A percentile compares a stretch with the other conserved stretches of the same genome.
phyloP scores from a whole-genome alignment of 2,888 invertebrate genomes.

The Pterostichus madidus region DNA sequence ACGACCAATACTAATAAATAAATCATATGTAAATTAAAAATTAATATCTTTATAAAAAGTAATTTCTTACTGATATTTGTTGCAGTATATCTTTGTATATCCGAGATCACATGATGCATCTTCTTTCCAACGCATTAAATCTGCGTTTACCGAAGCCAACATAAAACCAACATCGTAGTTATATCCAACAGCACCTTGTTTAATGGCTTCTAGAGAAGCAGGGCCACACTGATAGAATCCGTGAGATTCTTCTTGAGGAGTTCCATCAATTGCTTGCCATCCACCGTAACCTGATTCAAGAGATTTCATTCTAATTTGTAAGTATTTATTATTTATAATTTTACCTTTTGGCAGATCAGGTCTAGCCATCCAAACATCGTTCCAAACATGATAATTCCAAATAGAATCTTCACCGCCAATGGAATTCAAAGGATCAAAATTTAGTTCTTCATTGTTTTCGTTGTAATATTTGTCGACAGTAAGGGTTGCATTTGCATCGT shows the following conservation, averaged over 20 bases:
- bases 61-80: conserved; percentile 85
- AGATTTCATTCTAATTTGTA: conserved; percentile 75
- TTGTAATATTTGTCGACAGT: conserved; percentile 90
- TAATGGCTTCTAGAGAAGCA: conserved; percentile 87
- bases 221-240: conserved; percentile 89
- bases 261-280: conserved; percentile 94
- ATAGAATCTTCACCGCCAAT: conserved; percentile 86
- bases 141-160: conserved; percentile 91
- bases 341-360: conserved; percentile 85
- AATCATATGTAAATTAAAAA: background rate
- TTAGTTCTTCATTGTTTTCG: conserved; percentile 82
- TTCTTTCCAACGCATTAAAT: conserved; percentile 88
- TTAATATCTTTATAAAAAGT: background rate
- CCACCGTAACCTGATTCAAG: conserved; percentile 86
- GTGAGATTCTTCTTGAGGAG: conserved; percentile 89
- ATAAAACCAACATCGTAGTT: conserved; percentile 88
- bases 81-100: conserved; percentile 84
- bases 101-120: conserved; percentile 83
- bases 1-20: conserved; percentile 83
- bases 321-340: conserved; percentile 75
- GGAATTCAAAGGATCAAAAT: conserved; percentile 84
- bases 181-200: conserved; percentile 86
- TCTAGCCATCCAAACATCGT: conserved; percentile 91
- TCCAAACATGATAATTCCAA: conserved; percentile 95
- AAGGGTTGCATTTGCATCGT: conserved; percentile 88